Evolutionary conservation across 2,113 vertebrate genomes (phyloP).

Genomic region (Riparia riparia): DNA sequence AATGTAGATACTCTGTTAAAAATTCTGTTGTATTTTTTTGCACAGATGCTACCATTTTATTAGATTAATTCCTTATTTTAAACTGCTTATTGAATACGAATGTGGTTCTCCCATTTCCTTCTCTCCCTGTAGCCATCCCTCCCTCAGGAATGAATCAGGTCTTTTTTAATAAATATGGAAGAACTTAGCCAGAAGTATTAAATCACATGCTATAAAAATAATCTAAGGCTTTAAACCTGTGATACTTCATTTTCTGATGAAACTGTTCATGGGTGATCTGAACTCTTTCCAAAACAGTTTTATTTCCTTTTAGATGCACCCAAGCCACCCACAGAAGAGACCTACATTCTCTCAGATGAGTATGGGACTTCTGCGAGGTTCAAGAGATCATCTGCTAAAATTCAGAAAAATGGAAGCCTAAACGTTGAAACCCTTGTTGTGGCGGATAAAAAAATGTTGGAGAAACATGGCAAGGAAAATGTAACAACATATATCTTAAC

Average conservation of each 20-base stretch:
- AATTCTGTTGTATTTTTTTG: background rate
- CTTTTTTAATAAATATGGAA: slow-evolving; percentile 18
- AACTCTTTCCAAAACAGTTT: slow-evolving; percentile 69
- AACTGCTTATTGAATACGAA: background rate
- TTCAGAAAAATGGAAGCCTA: slow-evolving; percentile 83
- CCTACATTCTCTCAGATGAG: slow-evolving; percentile 84
- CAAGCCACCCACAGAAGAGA: slow-evolving; percentile 82
- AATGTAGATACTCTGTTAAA: slow-evolving; percentile 21
- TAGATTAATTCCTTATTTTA: slow-evolving; percentile 34
- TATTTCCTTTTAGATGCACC: slow-evolving; percentile 84
- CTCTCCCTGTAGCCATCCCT: background rate
- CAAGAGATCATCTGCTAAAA: slow-evolving; percentile 86
- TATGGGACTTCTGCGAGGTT: slow-evolving; percentile 79
- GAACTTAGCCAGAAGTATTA: slow-evolving; percentile 17
- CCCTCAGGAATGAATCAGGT: slow-evolving; percentile 13
- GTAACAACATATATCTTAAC: slow-evolving; percentile 96
- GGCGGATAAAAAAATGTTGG: slow-evolving; percentile 95
- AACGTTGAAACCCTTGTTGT: slow-evolving; percentile 98
- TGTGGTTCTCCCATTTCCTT: slow-evolving; percentile 28
- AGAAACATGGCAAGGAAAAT: slow-evolving; percentile 92
- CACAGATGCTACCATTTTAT: slow-evolving; percentile 40
- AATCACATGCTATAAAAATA: slow-evolving; percentile 54
- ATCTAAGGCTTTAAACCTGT: slow-evolving; percentile 4
- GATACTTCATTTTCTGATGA: background rate
- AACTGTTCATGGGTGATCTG: slow-evolving; percentile 25